Evolutionary conservation across 2,113 vertebrate genomes (phyloP).

Genomic region (Hypanus sabinus): DNA sequence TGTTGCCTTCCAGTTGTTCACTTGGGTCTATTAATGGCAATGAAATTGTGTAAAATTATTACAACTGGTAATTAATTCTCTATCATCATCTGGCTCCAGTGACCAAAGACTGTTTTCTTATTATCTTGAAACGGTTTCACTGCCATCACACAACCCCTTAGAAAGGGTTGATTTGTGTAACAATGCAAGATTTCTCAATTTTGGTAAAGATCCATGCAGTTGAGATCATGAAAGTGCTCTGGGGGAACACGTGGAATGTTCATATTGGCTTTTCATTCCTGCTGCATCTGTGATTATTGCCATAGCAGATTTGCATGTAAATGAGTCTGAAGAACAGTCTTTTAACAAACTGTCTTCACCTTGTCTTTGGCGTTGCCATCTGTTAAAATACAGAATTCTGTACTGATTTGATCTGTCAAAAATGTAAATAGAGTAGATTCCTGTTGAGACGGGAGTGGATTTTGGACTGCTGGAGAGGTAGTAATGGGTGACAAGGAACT

Average conservation of each 20-base stretch:
- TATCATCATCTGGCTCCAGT: too few species aligned
- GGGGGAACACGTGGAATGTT: neutral
- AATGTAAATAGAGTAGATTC: too few species aligned
- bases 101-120: too few species aligned
- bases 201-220: neutral
- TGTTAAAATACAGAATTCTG: neutral
- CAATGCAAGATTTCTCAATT: neutral
- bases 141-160: neutral
- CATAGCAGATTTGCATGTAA: neutral
- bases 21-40: too few species aligned
- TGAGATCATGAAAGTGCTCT: neutral
- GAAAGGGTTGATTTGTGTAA: neutral
- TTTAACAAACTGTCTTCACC: neutral
- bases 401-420: neutral
- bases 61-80: too few species aligned
- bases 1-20: too few species aligned
- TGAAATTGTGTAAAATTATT: too few species aligned
- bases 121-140: neutral
- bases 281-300: neutral
- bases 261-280: neutral
- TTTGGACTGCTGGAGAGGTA: too few species aligned
- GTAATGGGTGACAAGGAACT: too few species aligned
- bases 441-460: too few species aligned
- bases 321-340: neutral
- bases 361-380: neutral